Conservation (phyloP, 2,888 invertebrate genomes). For the Drosophila borborema region DNA sequence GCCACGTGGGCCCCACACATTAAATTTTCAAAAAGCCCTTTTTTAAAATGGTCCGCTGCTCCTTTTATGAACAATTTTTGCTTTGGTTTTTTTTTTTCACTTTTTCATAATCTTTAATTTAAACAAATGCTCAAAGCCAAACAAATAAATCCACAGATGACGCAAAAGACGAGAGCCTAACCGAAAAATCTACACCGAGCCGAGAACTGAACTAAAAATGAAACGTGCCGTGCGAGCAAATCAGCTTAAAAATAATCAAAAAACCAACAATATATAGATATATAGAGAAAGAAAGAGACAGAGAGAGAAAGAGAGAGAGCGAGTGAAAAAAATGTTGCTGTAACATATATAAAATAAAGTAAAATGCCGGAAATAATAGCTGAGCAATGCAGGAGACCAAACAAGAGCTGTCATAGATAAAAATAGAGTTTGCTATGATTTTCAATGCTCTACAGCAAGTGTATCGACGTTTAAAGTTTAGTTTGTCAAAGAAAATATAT, state of each 20-base stretch:
- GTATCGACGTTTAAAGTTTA: too few relatives aligned
- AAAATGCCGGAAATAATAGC: slow-evolving; percentile 43
- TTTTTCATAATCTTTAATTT: slow-evolving; percentile 73
- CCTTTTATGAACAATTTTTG: background rate
- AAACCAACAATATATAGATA: slow-evolving; percentile 42
- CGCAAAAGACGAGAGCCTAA: slow-evolving; percentile 6
- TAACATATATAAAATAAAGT: slow-evolving; percentile 45
- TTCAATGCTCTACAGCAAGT: slow-evolving; percentile 5
- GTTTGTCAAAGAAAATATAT: background rate
- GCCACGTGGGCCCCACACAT: slow-evolving; percentile 59
- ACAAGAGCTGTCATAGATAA: slow-evolving; percentile 46
- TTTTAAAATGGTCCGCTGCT: slow-evolving; percentile 12
- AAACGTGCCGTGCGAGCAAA: slow-evolving; percentile 75
- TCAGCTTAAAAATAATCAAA: slow-evolving; percentile 65
- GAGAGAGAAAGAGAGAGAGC: background rate
- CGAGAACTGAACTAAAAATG: slow-evolving; percentile 61
- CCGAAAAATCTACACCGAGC: slow-evolving; percentile 48
- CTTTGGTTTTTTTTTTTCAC: slow-evolving; percentile 33
- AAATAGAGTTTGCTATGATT: slow-evolving; percentile 26
- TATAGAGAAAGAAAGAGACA: slow-evolving; percentile 4
- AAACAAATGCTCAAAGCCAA: slow-evolving; percentile 75
- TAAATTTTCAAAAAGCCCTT: slow-evolving; percentile 63
- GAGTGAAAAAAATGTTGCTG: slow-evolving; percentile 3
- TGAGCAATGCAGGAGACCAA: slow-evolving; percentile 21
- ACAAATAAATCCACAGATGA: slow-evolving; percentile 57